Evolutionary conservation across 2,113 vertebrate species (phyloP).

Genomic region (Cyanoramphus novaezelandiae): DNA sequence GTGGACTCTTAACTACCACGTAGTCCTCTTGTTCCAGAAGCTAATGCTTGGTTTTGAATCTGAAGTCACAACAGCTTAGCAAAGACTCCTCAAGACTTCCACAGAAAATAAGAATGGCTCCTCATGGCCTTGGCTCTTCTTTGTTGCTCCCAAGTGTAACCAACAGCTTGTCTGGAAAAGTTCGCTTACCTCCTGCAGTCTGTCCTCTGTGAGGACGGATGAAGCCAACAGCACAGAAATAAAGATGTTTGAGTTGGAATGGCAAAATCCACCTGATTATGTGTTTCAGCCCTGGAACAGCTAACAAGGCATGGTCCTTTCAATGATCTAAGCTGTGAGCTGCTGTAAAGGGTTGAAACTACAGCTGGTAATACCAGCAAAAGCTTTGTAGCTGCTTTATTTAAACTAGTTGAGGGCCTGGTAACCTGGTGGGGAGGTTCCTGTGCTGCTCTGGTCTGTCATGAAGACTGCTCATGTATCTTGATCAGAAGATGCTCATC

Average conservation of each 20-base stretch:
- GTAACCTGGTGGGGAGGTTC: too few relatives aligned
- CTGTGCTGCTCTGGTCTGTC: not conserved
- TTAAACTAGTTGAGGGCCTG: not conserved
- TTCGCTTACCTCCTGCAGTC: not conserved
- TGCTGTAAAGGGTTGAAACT: not conserved
- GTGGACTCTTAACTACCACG: not conserved
- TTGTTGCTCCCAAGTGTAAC: not conserved
- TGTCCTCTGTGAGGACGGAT: constrained; percentile 44
- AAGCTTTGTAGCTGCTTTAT: not conserved
- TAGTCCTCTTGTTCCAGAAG: not conserved
- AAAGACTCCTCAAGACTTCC: not conserved
- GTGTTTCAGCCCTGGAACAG: not conserved
- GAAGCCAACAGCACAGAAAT: constrained; percentile 7
- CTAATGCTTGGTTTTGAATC: not conserved
- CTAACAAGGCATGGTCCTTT: not conserved
- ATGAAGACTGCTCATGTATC: not conserved
- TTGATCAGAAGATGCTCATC: not conserved
- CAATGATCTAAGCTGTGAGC: not conserved
- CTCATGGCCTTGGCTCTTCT: not conserved
- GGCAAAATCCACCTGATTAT: not conserved
- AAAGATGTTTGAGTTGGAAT: constrained; percentile 29
- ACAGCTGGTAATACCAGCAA: not conserved
- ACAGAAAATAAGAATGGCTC: not conserved
- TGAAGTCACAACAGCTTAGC: not conserved
- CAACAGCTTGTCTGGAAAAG: not conserved